Conservation (phyloP, 2,797 vertebrate species). For the Clamator glandarius region DNA sequence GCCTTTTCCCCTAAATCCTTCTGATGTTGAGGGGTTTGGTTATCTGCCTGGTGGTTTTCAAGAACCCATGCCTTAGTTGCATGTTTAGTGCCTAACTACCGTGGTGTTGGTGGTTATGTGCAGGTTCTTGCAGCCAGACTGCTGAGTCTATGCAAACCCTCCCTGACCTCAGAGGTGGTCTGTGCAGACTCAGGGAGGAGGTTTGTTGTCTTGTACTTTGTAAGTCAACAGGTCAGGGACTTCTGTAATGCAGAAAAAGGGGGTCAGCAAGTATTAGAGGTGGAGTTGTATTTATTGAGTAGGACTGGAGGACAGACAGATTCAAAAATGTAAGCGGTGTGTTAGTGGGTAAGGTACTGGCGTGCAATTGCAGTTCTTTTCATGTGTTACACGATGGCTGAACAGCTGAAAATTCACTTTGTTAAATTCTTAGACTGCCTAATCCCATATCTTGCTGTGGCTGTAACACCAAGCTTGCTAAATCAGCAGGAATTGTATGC, state of each 20-base stretch:
- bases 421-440: not conserved
- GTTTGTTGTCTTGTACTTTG: not conserved
- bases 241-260: not conserved
- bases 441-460: not conserved
- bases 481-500: not conserved
- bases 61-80: not conserved
- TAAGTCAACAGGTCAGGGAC: not conserved
- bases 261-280: not conserved
- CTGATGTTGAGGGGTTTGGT: not conserved
- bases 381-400: not conserved
- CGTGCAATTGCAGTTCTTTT: not conserved
- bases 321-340: not conserved
- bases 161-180: not conserved
- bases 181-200: not conserved
- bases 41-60: conserved; percentile 5
- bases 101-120: not conserved
- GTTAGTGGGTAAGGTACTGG: not conserved
- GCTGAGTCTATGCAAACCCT: not conserved
- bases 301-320: not conserved
- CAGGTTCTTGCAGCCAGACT: not conserved
- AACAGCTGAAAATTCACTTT: not conserved
- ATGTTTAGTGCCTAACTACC: not conserved
- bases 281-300: not conserved
- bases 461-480: not conserved
- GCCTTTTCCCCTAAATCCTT: not conserved